A percentile compares a stretch with the other conserved stretches of the same genome.
phyloP scores from a whole-genome alignment of 1,140 invertebrate species.

The Potamilus streckersoni region DNA sequence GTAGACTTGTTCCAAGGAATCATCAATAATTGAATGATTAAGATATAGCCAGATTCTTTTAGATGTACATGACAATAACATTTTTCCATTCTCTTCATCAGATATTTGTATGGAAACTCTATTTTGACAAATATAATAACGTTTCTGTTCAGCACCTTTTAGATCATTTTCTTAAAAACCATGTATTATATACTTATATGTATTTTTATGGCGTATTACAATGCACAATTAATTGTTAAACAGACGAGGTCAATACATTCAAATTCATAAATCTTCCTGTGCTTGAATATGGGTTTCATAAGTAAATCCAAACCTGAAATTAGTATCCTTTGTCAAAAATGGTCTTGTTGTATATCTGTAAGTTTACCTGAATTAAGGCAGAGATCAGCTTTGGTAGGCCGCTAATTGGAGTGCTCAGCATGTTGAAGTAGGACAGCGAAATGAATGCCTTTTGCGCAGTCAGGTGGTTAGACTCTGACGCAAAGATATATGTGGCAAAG shows the following conservation, averaged over 20 bases:
- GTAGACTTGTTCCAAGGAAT: background rate
- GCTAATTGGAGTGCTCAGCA: constrained; percentile 88
- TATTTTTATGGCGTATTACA: background rate
- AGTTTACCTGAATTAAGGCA: constrained; percentile 66
- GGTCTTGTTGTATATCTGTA: background rate
- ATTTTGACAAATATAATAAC: too few relatives aligned
- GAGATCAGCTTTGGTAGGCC: constrained; percentile 73
- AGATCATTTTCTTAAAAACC: too few relatives aligned
- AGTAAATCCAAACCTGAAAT: background rate
- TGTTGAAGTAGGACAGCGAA: constrained; percentile 97
- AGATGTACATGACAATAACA: background rate
- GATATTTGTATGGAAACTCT: too few relatives aligned
- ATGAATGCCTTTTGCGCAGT: constrained; percentile 93
- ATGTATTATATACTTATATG: too few relatives aligned
- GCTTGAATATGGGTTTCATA: background rate
- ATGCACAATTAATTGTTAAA: background rate
- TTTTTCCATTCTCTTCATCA: too few relatives aligned
- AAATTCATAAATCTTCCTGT: background rate
- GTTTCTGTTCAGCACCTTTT: background rate
- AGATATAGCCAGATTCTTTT: background rate
- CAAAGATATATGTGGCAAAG: constrained; percentile 74
- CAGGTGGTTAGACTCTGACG: constrained; percentile 75
- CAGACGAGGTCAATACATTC: background rate
- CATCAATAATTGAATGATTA: background rate
- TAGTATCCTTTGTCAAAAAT: background rate